Conservation (phyloP, 2,113 vertebrate genomes). For the Cygnus buccinator region DNA sequence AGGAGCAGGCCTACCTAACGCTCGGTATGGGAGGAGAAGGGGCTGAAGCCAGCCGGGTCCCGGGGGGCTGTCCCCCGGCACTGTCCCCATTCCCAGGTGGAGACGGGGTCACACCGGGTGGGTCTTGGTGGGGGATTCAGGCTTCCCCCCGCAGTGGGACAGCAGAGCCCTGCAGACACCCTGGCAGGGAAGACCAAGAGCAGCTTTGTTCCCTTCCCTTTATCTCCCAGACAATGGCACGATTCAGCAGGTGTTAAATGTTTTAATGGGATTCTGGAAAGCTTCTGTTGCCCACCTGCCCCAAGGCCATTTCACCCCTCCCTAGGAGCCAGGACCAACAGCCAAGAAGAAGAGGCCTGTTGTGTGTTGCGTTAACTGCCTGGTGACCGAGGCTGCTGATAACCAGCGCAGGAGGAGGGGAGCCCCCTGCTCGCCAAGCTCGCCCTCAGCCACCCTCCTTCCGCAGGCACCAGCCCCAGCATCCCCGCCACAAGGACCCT, state of each 20-base stretch:
- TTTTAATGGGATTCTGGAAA: constrained; percentile 60
- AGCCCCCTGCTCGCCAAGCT: background rate
- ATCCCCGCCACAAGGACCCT: background rate
- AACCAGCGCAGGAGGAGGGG: background rate
- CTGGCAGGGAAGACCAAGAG: background rate
- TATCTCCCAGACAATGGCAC: constrained; percentile 51
- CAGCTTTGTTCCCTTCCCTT: constrained; percentile 53
- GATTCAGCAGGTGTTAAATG: constrained; percentile 68
- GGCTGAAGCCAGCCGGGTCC: background rate
- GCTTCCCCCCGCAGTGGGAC: background rate
- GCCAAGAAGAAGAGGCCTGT: constrained; percentile 19
- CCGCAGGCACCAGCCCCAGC: background rate
- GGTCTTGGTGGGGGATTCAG: background rate
- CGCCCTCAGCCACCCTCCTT: background rate
- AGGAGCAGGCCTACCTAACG: background rate
- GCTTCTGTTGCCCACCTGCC: constrained; percentile 65
- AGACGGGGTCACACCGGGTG: background rate
- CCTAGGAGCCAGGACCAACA: constrained; percentile 17
- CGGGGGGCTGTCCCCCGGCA: background rate
- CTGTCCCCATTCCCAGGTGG: background rate
- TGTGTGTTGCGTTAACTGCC: constrained; percentile 10
- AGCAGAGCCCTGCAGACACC: background rate
- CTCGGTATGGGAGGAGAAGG: background rate
- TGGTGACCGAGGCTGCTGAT: background rate
- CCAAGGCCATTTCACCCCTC: constrained; percentile 31